These are phyloP conservation scores for Odobenus rosmarus DNA, from an alignment of 2,113 vertebrate genomes.

Conservation along the genomic window DNA sequence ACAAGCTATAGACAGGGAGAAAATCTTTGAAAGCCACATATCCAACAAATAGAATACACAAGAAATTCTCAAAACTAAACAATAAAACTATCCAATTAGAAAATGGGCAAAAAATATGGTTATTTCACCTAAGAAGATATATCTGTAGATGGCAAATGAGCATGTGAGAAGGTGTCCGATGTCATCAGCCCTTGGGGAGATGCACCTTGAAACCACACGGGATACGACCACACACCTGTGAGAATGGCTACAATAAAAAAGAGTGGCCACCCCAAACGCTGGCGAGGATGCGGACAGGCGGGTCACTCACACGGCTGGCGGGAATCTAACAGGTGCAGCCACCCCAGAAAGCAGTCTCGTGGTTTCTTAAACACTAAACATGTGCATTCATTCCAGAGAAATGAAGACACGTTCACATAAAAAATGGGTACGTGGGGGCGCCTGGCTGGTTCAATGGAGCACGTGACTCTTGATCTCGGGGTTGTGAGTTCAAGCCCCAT, in stretches of 20 bases:
- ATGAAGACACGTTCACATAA: fast-evolving
- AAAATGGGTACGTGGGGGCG: background rate
- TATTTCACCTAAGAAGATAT: too few species aligned
- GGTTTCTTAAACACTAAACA: background rate
- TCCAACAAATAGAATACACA: background rate
- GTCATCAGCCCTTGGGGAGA: fast-evolving
- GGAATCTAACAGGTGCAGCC: too few species aligned
- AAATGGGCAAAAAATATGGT: background rate
- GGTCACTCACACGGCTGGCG: background rate
- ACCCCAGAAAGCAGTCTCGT: background rate
- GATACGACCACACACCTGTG: fast-evolving
- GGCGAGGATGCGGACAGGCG: fast-evolving
- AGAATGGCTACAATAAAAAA: fast-evolving
- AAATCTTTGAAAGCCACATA: background rate
- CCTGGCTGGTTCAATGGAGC: background rate
- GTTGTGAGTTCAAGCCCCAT: background rate
- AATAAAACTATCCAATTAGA: background rate
- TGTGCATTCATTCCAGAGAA: background rate
- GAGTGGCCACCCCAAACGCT: fast-evolving
- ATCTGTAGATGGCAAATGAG: fast-evolving
- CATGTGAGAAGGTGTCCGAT: fast-evolving
- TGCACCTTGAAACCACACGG: fast-evolving
- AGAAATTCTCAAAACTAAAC: background rate
- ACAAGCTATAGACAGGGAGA: background rate
- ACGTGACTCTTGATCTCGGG: background rate